phyloP scores from a whole-genome alignment of 2,113 vertebrate genomes.

The Micromys minutus region DNA sequence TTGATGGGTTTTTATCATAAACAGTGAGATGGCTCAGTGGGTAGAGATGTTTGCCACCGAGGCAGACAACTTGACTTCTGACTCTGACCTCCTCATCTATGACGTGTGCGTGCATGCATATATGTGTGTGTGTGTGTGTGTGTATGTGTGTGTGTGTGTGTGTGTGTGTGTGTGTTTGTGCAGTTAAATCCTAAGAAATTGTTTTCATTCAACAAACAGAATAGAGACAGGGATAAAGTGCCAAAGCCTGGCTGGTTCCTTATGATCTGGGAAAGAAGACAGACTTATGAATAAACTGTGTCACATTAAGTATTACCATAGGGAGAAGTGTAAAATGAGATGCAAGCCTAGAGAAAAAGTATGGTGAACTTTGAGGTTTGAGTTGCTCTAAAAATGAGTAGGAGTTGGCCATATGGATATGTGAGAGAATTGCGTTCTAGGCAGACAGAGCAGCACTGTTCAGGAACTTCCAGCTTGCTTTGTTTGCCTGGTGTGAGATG shows the following conservation, averaged over 20 bases:
- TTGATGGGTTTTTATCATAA: constrained; percentile 49
- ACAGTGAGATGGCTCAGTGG: background rate
- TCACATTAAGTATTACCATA: constrained; percentile 21
- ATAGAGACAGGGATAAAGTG: background rate
- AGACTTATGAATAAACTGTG: constrained; percentile 38
- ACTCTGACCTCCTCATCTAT: background rate
- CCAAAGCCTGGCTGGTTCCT: background rate
- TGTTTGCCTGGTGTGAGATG: constrained; percentile 60
- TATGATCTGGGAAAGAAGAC: constrained; percentile 40
- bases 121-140: background rate
- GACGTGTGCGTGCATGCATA: too few species aligned
- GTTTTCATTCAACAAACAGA: constrained; percentile 37
- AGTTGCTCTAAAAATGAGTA: constrained; percentile 53
- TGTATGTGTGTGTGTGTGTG: background rate
- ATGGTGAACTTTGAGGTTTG: constrained; percentile 59
- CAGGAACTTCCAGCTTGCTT: constrained; percentile 64
- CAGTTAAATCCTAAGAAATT: constrained; percentile 41
- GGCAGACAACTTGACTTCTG: background rate
- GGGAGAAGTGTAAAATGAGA: constrained; percentile 24
- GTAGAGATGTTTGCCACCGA: background rate
- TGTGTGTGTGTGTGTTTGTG: background rate
- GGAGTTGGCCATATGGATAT: constrained; percentile 66
- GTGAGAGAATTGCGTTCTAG: constrained; percentile 57
- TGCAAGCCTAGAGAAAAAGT: constrained; percentile 35
- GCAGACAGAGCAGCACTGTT: constrained; percentile 68